Percentiles rank a stretch among this genome's conserved stretches.
These are phyloP conservation scores for Synanthedon tipuliformis DNA, from an alignment of 2,888 invertebrate species.

Conservation along the genomic window DNA sequence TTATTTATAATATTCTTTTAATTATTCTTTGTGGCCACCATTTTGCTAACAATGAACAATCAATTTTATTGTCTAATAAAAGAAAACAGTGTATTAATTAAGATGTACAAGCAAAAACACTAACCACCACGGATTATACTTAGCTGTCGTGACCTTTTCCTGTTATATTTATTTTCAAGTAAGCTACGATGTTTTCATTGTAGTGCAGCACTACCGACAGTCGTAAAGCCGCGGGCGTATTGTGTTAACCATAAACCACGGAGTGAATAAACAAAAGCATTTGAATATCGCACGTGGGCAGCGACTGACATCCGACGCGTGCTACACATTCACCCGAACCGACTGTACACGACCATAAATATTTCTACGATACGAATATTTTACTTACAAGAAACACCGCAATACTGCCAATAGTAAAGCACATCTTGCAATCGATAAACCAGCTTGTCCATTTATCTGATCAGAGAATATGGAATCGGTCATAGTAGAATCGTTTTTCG, in stretches of 20 bases:
- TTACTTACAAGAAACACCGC: conserved; percentile 23
- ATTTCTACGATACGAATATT: conserved; percentile 24
- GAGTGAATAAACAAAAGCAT: conserved; percentile 47
- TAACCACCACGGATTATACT: no score
- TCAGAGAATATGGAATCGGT: no score
- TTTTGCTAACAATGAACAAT: no score
- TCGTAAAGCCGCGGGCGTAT: conserved; percentile 19
- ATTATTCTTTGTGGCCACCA: no score
- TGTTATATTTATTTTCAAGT: no score
- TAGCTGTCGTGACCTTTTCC: no score
- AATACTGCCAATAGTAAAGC: conserved; percentile 17
- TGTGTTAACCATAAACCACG: conserved; percentile 38
- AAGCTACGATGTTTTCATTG: not conserved
- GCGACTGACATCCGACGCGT: conserved; percentile 37
- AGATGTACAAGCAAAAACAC: no score
- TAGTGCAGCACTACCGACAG: not conserved
- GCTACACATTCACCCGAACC: conserved; percentile 37
- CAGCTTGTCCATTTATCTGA: conserved; percentile 1
- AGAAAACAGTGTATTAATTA: no score
- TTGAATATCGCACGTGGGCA: conserved; percentile 55
- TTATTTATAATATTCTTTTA: no score
- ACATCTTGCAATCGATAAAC: conserved; percentile 20
- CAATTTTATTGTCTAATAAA: no score
- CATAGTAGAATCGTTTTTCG: no score
- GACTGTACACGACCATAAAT: conserved; percentile 39